phyloP scores from a whole-genome alignment of 2,797 vertebrate species.

The Halcyon leucocephala region DNA sequence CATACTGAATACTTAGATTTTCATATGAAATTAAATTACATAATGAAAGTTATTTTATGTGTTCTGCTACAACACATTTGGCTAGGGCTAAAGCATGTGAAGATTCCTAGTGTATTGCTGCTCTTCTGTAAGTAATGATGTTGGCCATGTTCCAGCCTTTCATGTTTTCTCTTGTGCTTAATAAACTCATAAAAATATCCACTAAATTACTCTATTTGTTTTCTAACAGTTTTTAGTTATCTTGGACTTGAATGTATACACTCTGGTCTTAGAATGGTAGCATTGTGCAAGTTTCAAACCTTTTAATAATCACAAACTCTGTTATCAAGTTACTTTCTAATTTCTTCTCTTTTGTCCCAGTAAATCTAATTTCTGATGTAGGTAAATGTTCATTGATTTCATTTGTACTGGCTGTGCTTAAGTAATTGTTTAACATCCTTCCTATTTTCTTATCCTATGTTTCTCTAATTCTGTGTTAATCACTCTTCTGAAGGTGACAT shows the following conservation, averaged over 20 bases:
- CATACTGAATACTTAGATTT: background rate
- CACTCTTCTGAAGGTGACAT: conserved; percentile 39
- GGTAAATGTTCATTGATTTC: conserved; percentile 74
- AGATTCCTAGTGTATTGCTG: background rate
- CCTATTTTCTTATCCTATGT: conserved; percentile 56
- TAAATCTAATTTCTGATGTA: conserved; percentile 68
- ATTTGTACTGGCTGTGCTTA: conserved; percentile 63
- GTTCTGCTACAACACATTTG: background rate
- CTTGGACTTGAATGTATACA: background rate
- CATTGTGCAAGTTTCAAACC: background rate
- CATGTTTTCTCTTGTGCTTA: conserved; percentile 19
- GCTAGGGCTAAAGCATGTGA: background rate
- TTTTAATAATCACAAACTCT: conserved; percentile 60
- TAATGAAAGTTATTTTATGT: background rate
- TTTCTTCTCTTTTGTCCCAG: conserved; percentile 58
- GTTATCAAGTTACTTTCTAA: conserved; percentile 49
- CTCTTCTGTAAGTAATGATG: background rate
- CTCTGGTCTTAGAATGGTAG: background rate
- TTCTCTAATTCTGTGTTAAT: conserved; percentile 45
- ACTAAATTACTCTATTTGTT: conserved; percentile 21
- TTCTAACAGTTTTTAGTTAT: background rate
- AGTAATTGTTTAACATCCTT: conserved; percentile 52
- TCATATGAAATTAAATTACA: background rate
- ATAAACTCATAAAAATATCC: conserved; percentile 22
- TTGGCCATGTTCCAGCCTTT: background rate